Percentiles rank a stretch among this genome's conserved stretches.
Evolutionary conservation across 2,113 vertebrate species (phyloP).

Genomic region (Hepsetus odoe): DNA sequence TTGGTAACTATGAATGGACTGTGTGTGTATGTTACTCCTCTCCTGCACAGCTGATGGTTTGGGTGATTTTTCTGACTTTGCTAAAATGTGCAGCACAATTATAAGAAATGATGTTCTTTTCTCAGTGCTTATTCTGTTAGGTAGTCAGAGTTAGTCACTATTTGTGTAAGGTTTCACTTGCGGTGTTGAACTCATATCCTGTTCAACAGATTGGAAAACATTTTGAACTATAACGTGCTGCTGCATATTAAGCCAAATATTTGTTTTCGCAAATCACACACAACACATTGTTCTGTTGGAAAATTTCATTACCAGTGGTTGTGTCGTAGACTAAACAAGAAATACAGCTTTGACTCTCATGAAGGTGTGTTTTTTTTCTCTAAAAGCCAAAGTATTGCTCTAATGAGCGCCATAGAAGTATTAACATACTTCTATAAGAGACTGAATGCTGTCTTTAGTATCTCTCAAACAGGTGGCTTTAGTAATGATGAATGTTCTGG

Average conservation of each 20-base stretch:
- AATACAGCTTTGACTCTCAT: not conserved
- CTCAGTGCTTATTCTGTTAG: not conserved
- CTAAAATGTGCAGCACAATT: not conserved
- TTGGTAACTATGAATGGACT: slow-evolving; percentile 24
- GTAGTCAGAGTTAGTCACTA: not conserved
- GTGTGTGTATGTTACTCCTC: slow-evolving; percentile 21
- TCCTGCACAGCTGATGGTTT: slow-evolving; percentile 13
- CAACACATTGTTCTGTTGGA: not conserved
- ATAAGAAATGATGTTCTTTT: not conserved
- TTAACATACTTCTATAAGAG: no score
- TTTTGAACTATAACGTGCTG: not conserved
- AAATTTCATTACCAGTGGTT: not conserved
- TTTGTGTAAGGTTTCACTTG: not conserved
- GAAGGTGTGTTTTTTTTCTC: no score
- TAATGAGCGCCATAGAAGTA: no score
- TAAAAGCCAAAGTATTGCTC: no score
- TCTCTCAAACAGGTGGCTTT: not conserved
- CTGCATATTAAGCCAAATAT: not conserved
- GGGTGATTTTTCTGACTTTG: slow-evolving; percentile 1
- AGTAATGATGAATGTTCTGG: not conserved
- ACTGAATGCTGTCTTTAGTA: not conserved
- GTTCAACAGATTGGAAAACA: not conserved
- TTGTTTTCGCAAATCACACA: not conserved
- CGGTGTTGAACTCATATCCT: not conserved
- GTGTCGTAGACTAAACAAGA: slow-evolving; percentile 27